Evolutionary conservation across 2,888 invertebrate genomes (phyloP), one percentile per base, ranked within the genome.

Genomic region (Pseudococcus viburni): DNA sequence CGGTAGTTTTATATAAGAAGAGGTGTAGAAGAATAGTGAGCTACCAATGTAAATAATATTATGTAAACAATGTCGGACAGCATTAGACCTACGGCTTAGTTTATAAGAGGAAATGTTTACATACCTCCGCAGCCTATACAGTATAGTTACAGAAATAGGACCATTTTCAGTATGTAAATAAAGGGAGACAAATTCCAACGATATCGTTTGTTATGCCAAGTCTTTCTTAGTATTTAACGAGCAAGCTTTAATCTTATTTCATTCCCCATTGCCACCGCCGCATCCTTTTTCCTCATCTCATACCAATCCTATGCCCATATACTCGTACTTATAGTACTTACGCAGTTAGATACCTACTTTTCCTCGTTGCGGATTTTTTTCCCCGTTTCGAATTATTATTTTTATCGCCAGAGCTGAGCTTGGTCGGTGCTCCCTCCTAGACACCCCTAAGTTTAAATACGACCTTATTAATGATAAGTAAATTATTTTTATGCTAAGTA

Each of bases 31-130:
- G 80, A 88, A 83, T 80, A 80, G 80, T 88, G 59, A 88, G 88
- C 88, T 51, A 88, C 88, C 88, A 88, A 80, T 88, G 88, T 88
- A 88, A 88, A 88, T 88, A 88, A 88, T 88, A 88, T 88, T 88
- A 83, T 73, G 88, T 88, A 88, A 88, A 88, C 88, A 80, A 83
- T 88, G 88, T 88, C 42, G 88, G 88, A 88, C 88, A 83, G 83
- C 80, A 83, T 88, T 88, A 80, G 48, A 88, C 77, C 88, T 88
- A 88, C 80, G 88, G 88, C 88, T 88, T 88, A 88, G 88, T 88
- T 88, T 80, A 88, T 88, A 88, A 88, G 51, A 48, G 88, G 88
- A 88, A 83, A 88, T 88, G 88, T 88, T 88, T 88, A 83, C 88
- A 88, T 77, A 88, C 83, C 88, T 88, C 83, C 80, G 80, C 80